Percentiles rank a stretch among this genome's conserved stretches.
These are phyloP conservation scores for Teleiodes luculella DNA, from an alignment of 2,888 invertebrate species.

Conservation along the genomic window DNA sequence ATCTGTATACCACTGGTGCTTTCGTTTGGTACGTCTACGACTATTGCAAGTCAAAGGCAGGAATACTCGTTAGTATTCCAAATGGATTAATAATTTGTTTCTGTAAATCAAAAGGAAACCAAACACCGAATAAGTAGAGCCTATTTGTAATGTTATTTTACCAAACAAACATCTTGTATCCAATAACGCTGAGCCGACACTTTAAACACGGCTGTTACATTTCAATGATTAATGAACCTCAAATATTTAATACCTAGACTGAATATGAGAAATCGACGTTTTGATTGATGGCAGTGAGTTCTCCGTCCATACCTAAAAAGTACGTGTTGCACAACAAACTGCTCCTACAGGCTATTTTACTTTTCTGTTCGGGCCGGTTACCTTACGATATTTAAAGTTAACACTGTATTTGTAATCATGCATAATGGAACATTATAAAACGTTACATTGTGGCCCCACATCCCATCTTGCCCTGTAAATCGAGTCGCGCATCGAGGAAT, in stretches of 20 bases:
- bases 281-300: slow-evolving; percentile 17
- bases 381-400: not conserved
- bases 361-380: not conserved
- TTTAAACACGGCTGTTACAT: slow-evolving; percentile 13
- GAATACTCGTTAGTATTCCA: not conserved
- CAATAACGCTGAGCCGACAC: slow-evolving; percentile 8
- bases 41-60: not conserved
- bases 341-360: not conserved
- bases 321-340: slow-evolving; percentile 2
- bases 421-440: slow-evolving; percentile 21
- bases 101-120: not conserved
- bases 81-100: not conserved
- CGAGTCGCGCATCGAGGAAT: slow-evolving; percentile 48
- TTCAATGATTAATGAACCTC: slow-evolving; percentile 16
- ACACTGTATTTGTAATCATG: slow-evolving; percentile 16
- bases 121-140: not conserved
- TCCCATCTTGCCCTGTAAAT: slow-evolving; percentile 43
- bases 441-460: slow-evolving; percentile 41
- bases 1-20: slow-evolving; percentile 28
- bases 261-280: slow-evolving; percentile 19
- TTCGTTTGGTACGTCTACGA: not conserved
- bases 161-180: slow-evolving; percentile 3
- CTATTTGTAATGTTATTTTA: not conserved
- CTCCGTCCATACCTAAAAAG: not conserved
- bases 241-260: slow-evolving; percentile 19